Evolutionary conservation across 1,140 invertebrate genomes (phyloP).

Genomic region (Rhyacophila brunnea): DNA sequence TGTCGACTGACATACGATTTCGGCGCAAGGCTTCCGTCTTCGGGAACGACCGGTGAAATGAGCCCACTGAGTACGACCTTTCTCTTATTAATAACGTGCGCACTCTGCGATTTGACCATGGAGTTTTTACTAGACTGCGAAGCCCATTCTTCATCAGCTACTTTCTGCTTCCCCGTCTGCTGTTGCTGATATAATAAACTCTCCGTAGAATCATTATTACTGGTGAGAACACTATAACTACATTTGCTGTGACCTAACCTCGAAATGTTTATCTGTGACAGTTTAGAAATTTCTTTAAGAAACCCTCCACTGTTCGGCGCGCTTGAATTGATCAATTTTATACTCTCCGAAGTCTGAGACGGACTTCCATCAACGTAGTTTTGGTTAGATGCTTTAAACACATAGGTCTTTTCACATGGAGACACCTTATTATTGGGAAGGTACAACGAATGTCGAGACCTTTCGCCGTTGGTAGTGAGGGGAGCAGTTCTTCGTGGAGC

Average conservation of each 20-base stretch:
- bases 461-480: slow-evolving; percentile 39
- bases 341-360: slow-evolving; percentile 8
- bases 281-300: slow-evolving; percentile 69
- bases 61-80: slow-evolving; percentile 28
- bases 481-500: neutral
- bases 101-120: slow-evolving; percentile 64
- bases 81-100: slow-evolving; percentile 58
- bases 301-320: slow-evolving; percentile 43
- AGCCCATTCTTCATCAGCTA: slow-evolving; percentile 40
- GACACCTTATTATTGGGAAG: slow-evolving; percentile 44
- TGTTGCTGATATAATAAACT: slow-evolving; percentile 54
- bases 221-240: slow-evolving; percentile 69
- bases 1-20: slow-evolving; percentile 23
- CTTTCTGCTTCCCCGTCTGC: slow-evolving; percentile 32
- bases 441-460: slow-evolving; percentile 43
- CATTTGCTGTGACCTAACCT: slow-evolving; percentile 66
- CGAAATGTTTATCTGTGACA: slow-evolving; percentile 71
- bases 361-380: slow-evolving; percentile 46
- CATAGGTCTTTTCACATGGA: slow-evolving; percentile 46
- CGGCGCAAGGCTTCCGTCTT: slow-evolving; percentile 33
- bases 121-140: slow-evolving; percentile 36
- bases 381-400: slow-evolving; percentile 44
- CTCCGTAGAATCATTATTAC: slow-evolving; percentile 67
- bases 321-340: slow-evolving; percentile 14
- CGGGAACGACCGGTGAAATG: slow-evolving; percentile 39